Evolutionary conservation across 2,888 invertebrate genomes (phyloP), one percentile per base, ranked within the genome.

Genomic region (Heliconius charithonia): DNA sequence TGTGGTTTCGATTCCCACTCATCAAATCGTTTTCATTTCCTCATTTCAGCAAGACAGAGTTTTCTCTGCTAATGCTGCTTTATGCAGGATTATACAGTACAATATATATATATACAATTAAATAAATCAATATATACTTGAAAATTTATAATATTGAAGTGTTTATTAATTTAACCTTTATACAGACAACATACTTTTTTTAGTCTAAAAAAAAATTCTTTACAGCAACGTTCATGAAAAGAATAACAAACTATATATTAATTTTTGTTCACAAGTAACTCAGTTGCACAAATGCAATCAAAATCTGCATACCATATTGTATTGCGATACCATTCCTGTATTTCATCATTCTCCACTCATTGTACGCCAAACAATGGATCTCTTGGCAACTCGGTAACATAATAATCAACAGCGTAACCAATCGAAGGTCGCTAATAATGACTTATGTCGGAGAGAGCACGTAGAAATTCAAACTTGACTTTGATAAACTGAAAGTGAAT

Each of bases 391-490:
- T 71, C 2, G 7, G 27, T 29, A 63, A 77, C 76, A 77, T 72
- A 77, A 56, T 63, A 65, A 77, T 77, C 63, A 37, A 19, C 25
- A 51, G 45, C 65, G 51, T 27, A 25, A 62, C 77, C 29, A 65
- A 71, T 19, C 65, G 71, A 77, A 77, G 77, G 77, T 77, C 65
- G 25, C 51, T 65, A 65, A 27, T 72, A 71, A 72, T 37, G n/a
- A 62, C 70, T 62, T 71, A 65, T 51, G 45, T 70, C 51, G 65
- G 62, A 59, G 75, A 67, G 29, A 63, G 51, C 70, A 51, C 63
- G 32, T 71, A 59, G 63, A 76, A 25, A 45, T 76, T 70, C 37
- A n/a, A 76, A 76, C 70, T 76, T 65, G 71, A 71, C 77, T 77
- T 51, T 77, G 29, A 65, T 45, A 76, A 71, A 71, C 63, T 45